A percentile compares a stretch with the other conserved stretches of the same genome.
Evolutionary conservation across 2,113 vertebrate species (phyloP).

Genomic region (Corythoichthys intestinalis): DNA sequence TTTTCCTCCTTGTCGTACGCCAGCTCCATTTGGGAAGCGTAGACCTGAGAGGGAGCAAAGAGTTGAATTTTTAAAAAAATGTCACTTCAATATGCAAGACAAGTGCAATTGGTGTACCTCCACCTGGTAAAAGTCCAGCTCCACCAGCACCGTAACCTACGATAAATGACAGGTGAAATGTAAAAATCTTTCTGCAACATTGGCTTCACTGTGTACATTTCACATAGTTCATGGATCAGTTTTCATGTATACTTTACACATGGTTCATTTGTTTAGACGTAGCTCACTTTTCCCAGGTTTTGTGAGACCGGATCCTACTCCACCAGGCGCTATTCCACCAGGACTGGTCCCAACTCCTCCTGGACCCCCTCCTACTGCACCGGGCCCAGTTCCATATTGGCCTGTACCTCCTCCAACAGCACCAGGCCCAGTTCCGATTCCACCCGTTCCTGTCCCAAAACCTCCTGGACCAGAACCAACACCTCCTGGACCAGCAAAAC

Average conservation of each 20-base stretch:
- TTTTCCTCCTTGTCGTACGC: constrained; percentile 62
- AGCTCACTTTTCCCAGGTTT: constrained; percentile 68
- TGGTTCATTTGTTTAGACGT: constrained; percentile 3
- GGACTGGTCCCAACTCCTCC: constrained; percentile 25
- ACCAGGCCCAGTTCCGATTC: constrained; percentile 11
- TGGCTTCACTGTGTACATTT: neutral
- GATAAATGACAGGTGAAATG: constrained; percentile 2
- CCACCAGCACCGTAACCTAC: constrained; percentile 65
- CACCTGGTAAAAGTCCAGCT: constrained; percentile 57
- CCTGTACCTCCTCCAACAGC: constrained; percentile 25
- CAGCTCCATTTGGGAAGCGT: constrained; percentile 65
- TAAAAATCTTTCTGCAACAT: neutral
- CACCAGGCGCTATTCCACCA: constrained; percentile 21
- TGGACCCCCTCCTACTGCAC: constrained; percentile 19
- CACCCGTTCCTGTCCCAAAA: neutral
- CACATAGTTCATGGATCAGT: constrained; percentile 6
- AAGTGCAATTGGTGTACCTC: constrained; percentile 50
- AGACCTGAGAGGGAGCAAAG: constrained; percentile 45
- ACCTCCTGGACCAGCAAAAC: constrained; percentile 38
- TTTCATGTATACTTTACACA: constrained; percentile 3
- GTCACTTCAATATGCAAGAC: neutral
- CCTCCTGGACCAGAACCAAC: neutral
- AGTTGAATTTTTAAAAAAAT: neutral
- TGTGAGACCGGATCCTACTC: constrained; percentile 12
- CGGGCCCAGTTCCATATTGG: constrained; percentile 29